Conservation (phyloP, 2,797 vertebrate species). For the Enteromius anoplus region DNA sequence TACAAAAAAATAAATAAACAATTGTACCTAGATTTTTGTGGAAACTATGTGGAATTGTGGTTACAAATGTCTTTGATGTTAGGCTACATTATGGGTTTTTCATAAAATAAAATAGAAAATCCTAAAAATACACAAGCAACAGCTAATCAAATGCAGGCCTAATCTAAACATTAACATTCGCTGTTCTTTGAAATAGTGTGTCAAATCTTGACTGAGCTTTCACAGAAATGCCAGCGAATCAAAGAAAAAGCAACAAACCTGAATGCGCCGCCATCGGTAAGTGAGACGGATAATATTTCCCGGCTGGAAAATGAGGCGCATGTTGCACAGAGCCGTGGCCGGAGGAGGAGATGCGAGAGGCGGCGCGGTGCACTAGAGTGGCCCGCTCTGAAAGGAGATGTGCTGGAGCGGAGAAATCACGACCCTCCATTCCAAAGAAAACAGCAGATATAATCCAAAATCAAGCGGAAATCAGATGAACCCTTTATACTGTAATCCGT, state of each 20-base stretch:
- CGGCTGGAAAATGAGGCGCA: constrained; percentile 88
- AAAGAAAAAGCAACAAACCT: constrained; percentile 78
- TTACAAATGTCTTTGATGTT: not conserved
- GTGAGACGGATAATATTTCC: constrained; percentile 94
- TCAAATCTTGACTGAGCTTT: not conserved
- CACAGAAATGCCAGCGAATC: not conserved
- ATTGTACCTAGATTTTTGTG: not conserved
- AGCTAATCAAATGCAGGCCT: not conserved
- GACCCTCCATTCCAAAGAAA: constrained; percentile 91
- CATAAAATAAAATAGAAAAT: not conserved
- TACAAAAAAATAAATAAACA: not conserved
- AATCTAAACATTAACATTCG: not conserved
- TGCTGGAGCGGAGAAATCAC: constrained; percentile 92
- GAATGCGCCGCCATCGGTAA: constrained; percentile 95
- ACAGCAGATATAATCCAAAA: constrained; percentile 75
- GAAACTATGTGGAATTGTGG: not conserved
- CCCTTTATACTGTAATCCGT: constrained; percentile 80
- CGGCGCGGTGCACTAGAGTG: constrained; percentile 88
- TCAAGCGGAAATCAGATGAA: constrained; percentile 79
- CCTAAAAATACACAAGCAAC: not conserved
- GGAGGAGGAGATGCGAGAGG: constrained; percentile 84
- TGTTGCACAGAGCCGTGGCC: constrained; percentile 88
- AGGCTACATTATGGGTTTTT: not conserved
- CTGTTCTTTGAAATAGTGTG: not conserved
- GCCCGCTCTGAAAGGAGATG: constrained; percentile 92